These are phyloP conservation scores for Acanthornis magna DNA, from an alignment of 2,797 vertebrate species.

Conservation along the genomic window DNA sequence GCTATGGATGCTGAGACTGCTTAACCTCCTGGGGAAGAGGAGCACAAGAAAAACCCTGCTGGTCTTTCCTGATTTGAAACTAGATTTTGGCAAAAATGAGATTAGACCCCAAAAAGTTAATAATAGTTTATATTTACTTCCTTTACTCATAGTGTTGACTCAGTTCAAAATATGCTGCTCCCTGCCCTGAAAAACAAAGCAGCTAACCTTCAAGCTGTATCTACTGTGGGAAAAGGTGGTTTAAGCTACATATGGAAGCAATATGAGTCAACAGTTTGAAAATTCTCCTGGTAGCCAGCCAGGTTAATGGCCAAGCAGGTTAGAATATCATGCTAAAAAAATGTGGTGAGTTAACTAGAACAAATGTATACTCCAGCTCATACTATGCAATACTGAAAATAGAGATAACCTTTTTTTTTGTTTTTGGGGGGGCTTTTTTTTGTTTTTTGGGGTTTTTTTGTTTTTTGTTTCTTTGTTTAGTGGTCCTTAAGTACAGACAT, in stretches of 20 bases:
- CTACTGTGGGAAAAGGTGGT: constrained; percentile 54
- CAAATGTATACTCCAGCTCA: background rate
- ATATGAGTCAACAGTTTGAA: constrained; percentile 64
- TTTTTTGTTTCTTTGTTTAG: background rate
- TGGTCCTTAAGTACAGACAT: background rate
- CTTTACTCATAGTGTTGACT: constrained; percentile 29
- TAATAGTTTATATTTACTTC: background rate
- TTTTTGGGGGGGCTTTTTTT: too few relatives aligned
- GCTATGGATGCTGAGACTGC: background rate
- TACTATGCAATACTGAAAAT: background rate
- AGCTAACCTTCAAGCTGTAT: constrained; percentile 24
- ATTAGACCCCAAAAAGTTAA: background rate
- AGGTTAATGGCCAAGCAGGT: constrained; percentile 54
- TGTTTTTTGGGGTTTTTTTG: too few relatives aligned
- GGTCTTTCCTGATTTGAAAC: background rate
- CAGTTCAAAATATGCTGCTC: constrained; percentile 50
- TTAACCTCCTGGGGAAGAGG: background rate
- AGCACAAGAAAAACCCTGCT: accelerated
- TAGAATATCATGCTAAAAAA: constrained; percentile 44
- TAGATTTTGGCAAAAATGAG: background rate
- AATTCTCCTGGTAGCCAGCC: constrained; percentile 61
- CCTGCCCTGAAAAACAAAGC: constrained; percentile 21
- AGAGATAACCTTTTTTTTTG: background rate
- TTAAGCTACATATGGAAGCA: constrained; percentile 54
- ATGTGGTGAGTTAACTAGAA: constrained; percentile 33